These are phyloP conservation scores for Ageneiosus marmoratus DNA, from an alignment of 2,113 vertebrate genomes.

Conservation along the genomic window DNA sequence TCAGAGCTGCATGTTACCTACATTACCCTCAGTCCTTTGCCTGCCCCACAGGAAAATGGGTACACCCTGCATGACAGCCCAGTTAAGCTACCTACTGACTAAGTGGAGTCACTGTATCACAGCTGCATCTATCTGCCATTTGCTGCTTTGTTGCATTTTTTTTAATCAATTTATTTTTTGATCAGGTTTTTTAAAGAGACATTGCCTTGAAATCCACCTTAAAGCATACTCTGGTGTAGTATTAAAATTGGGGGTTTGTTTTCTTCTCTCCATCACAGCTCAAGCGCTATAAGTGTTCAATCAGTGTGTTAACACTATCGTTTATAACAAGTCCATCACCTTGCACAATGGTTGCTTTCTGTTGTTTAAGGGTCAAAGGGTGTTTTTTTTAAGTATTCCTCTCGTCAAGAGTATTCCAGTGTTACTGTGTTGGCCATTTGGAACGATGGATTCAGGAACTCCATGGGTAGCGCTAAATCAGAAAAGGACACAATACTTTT, in stretches of 20 bases:
- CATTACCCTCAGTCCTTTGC: constrained; percentile 77
- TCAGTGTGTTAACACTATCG: constrained; percentile 44
- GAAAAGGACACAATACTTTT: constrained; percentile 18
- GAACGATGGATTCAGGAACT: constrained; percentile 31
- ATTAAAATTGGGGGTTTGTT: constrained; percentile 43
- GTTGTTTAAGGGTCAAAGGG: constrained; percentile 65
- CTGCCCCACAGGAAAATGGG: constrained; percentile 75
- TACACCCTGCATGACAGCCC: constrained; percentile 89
- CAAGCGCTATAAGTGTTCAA: constrained; percentile 50
- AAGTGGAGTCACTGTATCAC: constrained; percentile 85
- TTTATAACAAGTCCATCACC: constrained; percentile 49
- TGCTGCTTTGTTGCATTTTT: constrained; percentile 68
- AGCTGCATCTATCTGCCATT: constrained; percentile 81
- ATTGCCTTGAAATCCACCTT: constrained; percentile 67
- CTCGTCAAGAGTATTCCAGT: constrained; percentile 17
- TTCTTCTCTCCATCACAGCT: constrained; percentile 52
- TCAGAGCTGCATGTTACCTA: constrained; percentile 94
- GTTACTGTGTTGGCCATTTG: constrained; percentile 49
- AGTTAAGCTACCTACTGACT: constrained; percentile 95
- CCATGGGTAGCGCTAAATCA: constrained; percentile 16
- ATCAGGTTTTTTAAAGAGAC: constrained; percentile 60
- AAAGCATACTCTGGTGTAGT: constrained; percentile 40
- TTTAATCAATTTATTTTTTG: constrained; percentile 60
- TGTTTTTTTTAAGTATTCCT: constrained; percentile 38
- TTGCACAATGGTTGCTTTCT: constrained; percentile 62